These are phyloP conservation scores for Mellivora capensis DNA, from an alignment of 2,113 vertebrate species.

Conservation along the genomic window DNA sequence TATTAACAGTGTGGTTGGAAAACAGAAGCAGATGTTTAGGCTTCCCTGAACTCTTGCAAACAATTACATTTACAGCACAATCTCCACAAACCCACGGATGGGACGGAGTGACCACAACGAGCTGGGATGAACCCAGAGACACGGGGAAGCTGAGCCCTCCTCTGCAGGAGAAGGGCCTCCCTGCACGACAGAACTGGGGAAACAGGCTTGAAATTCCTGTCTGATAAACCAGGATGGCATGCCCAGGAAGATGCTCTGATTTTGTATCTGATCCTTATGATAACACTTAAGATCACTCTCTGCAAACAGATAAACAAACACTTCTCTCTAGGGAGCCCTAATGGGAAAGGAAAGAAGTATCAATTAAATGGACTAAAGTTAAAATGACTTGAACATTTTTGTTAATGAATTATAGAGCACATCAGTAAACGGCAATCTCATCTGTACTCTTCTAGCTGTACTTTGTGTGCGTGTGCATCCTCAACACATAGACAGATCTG, in stretches of 20 bases:
- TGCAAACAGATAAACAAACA: background rate
- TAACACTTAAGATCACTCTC: background rate
- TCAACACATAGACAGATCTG: background rate
- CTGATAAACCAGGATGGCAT: background rate
- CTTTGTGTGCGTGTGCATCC: background rate
- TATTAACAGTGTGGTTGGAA: background rate
- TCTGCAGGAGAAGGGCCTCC: accelerated
- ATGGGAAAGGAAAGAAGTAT: background rate
- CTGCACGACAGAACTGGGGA: background rate
- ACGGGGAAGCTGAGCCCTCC: accelerated
- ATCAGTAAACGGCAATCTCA: background rate
- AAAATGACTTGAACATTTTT: slow-evolving; percentile 2
- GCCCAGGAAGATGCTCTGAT: background rate
- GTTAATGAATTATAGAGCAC: background rate
- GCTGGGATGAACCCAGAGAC: background rate
- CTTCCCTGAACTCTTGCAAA: background rate
- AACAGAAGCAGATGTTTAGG: background rate
- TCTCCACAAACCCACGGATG: background rate
- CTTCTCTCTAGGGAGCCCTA: background rate
- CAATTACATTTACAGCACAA: background rate
- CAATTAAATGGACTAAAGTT: background rate
- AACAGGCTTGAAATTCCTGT: background rate
- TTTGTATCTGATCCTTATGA: background rate
- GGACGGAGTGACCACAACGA: accelerated
- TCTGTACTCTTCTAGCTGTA: background rate